Conservation (phyloP, 2,888 invertebrate genomes). For the Tinea trinotella region DNA sequence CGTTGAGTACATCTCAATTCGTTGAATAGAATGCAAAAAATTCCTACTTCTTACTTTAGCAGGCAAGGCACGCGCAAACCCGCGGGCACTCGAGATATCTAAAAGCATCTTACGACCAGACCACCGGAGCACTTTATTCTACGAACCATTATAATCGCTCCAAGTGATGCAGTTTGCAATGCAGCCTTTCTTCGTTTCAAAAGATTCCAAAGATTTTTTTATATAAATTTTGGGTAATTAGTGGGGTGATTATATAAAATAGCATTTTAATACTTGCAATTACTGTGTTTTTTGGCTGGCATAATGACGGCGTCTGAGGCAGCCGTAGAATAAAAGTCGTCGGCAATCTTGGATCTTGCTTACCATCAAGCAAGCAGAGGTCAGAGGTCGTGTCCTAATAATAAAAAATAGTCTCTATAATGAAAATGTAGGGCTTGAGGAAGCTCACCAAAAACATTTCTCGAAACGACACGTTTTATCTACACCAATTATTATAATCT, state of each 20-base stretch:
- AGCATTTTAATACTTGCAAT: no score
- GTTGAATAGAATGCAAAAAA: constrained; percentile 6
- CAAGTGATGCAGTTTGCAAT: background rate
- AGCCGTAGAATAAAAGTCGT: no score
- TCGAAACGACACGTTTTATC: constrained; percentile 7
- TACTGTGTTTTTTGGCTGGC: no score
- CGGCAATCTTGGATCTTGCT: no score
- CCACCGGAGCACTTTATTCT: constrained; percentile 8
- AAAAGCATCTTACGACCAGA: background rate
- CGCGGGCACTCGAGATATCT: constrained; percentile 5
- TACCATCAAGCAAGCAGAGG: no score
- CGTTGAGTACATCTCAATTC: background rate
- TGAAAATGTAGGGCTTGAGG: no score
- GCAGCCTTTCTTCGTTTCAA: background rate
- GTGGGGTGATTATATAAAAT: no score
- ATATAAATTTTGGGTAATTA: no score
- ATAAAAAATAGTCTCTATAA: no score
- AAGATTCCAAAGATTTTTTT: no score
- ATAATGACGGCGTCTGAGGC: no score
- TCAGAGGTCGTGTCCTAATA: no score
- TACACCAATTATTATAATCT: constrained; percentile 5
- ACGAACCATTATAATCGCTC: constrained; percentile 1
- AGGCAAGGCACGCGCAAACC: background rate
- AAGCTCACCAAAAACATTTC: background rate
- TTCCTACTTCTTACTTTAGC: background rate